Evolutionary conservation across 1,140 invertebrate species (phyloP), one percentile per base, ranked within the genome.

Genomic region (Trigoniulus corallinus): DNA sequence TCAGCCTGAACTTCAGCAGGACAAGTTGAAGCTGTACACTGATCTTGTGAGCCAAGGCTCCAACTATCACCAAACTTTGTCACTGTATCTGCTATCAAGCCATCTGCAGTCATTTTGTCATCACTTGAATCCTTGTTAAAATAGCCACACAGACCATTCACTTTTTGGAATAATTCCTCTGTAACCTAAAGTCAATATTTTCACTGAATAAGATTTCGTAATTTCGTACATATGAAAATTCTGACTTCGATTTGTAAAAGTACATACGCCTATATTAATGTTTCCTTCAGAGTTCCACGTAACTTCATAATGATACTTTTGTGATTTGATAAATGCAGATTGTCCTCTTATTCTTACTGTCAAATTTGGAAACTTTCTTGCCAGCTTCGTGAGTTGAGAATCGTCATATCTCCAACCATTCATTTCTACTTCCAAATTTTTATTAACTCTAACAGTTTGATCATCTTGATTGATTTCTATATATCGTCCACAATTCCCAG

Each of bases 141-240:
- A 50, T 74, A 79, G 2, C 85, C 85, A 58, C 85, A 88, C 1
- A 88, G 59, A 1, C 85, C 84, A 58, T 84, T 80, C 0, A 88
- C 75, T 45, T 72, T 65, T 1, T 71, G 66, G 26, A 64, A 57
- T 29, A 79, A 68, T 55, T 74, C 74, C n/a, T 73, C 71, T 0
- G 72, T 54, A 10, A 67, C 59, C 66, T 68, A 47, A 27, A 48
- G 34, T 40, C 29, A 47, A 45, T 1, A 1, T 4, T 7, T 10
- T 44, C 25, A 10, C 40, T 34, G 29, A 34, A 34, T 34, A 34
- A 7, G n/a, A 34, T 15, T 15, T 34, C 15, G 29, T 15, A 34
- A 7, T 34, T 7, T 34, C 29, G 15, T 15, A n/a, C n/a, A n/a
- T n/a, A n/a, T 34, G 29, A 34, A 34, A 34, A 34, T 15, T 7